These are phyloP conservation scores for Meriones psammophilus DNA, from an alignment of 2,797 vertebrate genomes.

Conservation along the genomic window DNA sequence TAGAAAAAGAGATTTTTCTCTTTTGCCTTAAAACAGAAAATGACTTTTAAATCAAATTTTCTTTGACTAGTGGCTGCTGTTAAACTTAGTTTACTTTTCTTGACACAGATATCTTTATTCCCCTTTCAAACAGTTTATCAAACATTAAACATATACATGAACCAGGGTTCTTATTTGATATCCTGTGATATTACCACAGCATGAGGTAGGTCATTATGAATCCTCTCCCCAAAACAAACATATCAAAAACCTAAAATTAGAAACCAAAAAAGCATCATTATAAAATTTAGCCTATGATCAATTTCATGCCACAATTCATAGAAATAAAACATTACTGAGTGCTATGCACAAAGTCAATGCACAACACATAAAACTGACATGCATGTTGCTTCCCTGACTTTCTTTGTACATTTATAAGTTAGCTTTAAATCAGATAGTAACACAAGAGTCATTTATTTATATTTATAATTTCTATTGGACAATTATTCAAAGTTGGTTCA, in stretches of 20 bases:
- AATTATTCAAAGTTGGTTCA: neutral
- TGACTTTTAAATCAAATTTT: neutral
- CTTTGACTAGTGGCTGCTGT: neutral
- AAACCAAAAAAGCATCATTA: conserved; percentile 29
- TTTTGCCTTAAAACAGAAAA: neutral
- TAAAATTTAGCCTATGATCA: neutral
- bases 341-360: neutral
- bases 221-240: neutral
- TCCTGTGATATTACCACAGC: neutral
- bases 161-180: neutral
- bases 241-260: neutral
- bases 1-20: neutral
- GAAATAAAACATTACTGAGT: conserved; percentile 1
- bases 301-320: neutral
- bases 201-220: conserved; percentile 7
- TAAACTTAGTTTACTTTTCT: neutral
- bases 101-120: conserved; percentile 3
- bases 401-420: neutral
- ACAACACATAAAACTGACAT: neutral
- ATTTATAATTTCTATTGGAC: neutral
- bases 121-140: conserved; percentile 20
- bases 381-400: neutral
- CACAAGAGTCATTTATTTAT: neutral
- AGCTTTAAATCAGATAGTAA: conserved; percentile 18
- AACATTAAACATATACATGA: conserved; percentile 45